phyloP scores from a whole-genome alignment of 2,888 invertebrate species.

The Leptopilina drosophilae region DNA sequence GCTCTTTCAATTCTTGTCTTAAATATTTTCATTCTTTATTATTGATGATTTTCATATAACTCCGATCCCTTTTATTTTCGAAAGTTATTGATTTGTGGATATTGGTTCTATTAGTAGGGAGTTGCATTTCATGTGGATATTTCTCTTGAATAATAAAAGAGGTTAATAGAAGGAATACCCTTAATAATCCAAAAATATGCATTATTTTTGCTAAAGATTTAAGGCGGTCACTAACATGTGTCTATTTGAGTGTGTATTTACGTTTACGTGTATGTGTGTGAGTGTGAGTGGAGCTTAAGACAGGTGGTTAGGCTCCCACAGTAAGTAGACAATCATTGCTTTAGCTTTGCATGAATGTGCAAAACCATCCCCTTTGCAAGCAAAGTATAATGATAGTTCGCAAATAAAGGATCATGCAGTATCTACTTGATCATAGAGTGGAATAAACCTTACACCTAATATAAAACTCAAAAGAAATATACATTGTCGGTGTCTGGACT shows the following conservation, averaged over 20 bases:
- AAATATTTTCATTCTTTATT: too few relatives aligned
- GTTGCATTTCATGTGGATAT: too few relatives aligned
- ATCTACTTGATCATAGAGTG: slow-evolving; percentile 40
- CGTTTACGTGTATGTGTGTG: neutral
- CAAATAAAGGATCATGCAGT: slow-evolving; percentile 51
- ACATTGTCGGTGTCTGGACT: neutral
- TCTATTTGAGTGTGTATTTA: slow-evolving; percentile 21
- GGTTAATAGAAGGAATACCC: too few relatives aligned
- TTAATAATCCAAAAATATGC: too few relatives aligned
- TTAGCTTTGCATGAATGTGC: slow-evolving; percentile 52
- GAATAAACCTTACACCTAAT: slow-evolving; percentile 19
- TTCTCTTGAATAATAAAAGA: too few relatives aligned
- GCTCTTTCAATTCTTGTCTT: too few relatives aligned
- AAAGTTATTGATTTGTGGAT: too few relatives aligned
- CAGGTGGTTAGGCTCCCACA: slow-evolving; percentile 57
- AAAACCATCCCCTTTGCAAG: slow-evolving; percentile 44
- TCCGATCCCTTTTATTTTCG: too few relatives aligned
- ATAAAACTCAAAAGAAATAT: neutral
- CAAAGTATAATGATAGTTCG: slow-evolving; percentile 53
- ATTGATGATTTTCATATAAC: too few relatives aligned
- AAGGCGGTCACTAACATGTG: neutral
- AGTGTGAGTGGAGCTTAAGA: slow-evolving; percentile 4
- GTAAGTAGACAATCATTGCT: slow-evolving; percentile 52
- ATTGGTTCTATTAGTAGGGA: too few relatives aligned
- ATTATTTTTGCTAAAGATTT: slow-evolving; percentile 5